phyloP scores from a whole-genome alignment of 2,888 invertebrate species.

The Disparrhopalites patrizii region DNA sequence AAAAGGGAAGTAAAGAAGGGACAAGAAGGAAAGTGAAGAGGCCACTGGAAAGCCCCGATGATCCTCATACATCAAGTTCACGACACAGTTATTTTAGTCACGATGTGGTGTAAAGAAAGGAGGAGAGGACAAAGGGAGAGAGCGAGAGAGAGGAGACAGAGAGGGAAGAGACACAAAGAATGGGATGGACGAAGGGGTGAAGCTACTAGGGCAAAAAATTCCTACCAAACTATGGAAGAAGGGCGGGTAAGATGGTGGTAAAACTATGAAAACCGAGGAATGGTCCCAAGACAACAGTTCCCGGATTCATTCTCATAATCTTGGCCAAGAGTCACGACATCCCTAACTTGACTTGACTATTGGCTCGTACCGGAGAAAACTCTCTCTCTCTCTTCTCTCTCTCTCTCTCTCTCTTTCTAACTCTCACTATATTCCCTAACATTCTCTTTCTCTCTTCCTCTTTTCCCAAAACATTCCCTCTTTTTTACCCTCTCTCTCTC shows the following conservation, averaged over 20 bases:
- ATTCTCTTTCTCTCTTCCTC: background rate
- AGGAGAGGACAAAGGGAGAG: background rate
- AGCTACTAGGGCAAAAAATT: no score
- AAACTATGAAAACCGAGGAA: constrained; percentile 21
- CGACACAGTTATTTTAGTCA: constrained; percentile 25
- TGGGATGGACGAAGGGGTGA: no score
- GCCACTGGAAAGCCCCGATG: constrained; percentile 7
- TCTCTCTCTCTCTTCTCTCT: background rate
- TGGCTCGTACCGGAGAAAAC: constrained; percentile 1
- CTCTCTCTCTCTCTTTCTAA: background rate
- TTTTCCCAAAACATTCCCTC: no score
- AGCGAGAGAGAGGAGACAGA: no score
- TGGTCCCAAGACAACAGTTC: constrained; percentile 22
- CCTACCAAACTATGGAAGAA: no score
- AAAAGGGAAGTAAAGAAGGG: no score
- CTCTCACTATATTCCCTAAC: no score
- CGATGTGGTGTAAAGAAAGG: constrained; percentile 17
- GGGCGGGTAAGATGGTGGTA: no score
- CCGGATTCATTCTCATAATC: constrained; percentile 25
- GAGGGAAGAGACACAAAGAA: no score
- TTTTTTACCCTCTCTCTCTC: background rate
- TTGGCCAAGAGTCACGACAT: constrained; percentile 27
- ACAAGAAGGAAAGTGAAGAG: background rate
- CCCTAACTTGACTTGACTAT: constrained; percentile 9
- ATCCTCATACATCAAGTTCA: constrained; percentile 17